Evolutionary conservation across 1,140 invertebrate species (phyloP), one percentile per base, ranked within the genome.

Genomic region (Uloborus diversus): DNA sequence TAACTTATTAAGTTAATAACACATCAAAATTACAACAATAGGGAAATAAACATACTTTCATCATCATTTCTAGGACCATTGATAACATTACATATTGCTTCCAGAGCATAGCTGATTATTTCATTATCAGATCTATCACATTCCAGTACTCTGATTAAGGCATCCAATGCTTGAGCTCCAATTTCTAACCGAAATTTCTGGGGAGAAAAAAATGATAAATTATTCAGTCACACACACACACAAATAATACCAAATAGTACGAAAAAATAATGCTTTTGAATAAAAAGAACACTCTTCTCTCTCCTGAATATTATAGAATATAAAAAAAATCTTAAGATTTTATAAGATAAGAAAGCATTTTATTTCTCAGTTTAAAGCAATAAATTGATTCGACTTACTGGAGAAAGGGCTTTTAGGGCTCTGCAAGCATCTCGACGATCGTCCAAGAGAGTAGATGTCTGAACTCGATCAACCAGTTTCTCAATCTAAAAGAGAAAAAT

Each of bases 371-470:
- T 42, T 9, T 42, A 42, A 42, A n/a, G n/a, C n/a, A n/a, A n/a
- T 7, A 42, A 42, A 42, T 42, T 42, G 7, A 42, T n/a, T n/a
- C 7, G 17, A 69, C 53, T 69, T 79, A 89, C 89, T 85, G 92
- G 92, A 0, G 97, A 98, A 65, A 99, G 88, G 1, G 96, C 94
- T 88, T 96, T 96, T 1, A 99, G 90, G 0, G 95, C 96, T 83
- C 96, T 90, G 84, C 98, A 97, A 3, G 97, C 97, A 93, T 99
- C 96, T 85, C 97, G 87, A 68, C 97, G 89, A 85, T 99, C 98
- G 86, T 98, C 95, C 17, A 99, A 87, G 51, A 99, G 86, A 5
- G 94, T 97, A 9, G 97, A 99, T 42, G 94, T 94, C 84, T 92
- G 92, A 2, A 98, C 91, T 82, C 98, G 89, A 85, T 99, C 95